Percentiles rank a stretch among this genome's conserved stretches.
Evolutionary conservation across 2,888 invertebrate genomes (phyloP).

Genomic region (Chrysodeixis includens): DNA sequence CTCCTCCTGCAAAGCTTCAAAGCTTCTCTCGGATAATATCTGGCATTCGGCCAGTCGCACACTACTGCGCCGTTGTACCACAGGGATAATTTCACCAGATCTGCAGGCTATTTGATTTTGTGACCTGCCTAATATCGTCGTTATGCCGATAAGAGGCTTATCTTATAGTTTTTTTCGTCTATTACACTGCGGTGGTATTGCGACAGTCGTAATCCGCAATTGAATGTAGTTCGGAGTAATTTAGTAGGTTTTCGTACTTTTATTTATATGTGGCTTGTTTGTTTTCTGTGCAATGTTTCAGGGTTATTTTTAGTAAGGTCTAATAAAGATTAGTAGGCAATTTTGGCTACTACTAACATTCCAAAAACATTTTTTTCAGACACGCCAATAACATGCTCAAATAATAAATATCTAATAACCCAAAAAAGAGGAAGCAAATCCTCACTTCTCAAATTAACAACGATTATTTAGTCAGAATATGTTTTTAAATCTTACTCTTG

Average conservation of each 20-base stretch:
- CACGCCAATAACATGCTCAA: no score
- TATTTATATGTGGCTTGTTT: background rate
- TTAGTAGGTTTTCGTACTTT: constrained; percentile 4
- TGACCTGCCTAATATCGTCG: constrained; percentile 65
- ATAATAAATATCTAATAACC: no score
- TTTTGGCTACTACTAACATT: background rate
- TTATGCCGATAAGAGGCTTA: constrained; percentile 63
- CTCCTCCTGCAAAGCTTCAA: constrained; percentile 60
- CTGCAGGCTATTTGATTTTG: constrained; percentile 72
- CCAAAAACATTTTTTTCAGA: no score
- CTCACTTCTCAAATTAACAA: no score
- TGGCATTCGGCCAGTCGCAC: constrained; percentile 63
- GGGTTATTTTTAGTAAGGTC: background rate
- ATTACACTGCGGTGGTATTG: constrained; percentile 39
- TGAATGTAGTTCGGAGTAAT: constrained; percentile 18
- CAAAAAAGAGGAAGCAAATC: no score
- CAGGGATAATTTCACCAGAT: constrained; percentile 69
- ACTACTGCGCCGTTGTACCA: constrained; percentile 56
- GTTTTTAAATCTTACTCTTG: no score
- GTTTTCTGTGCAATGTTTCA: background rate
- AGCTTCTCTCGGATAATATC: constrained; percentile 57
- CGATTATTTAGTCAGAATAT: no score
- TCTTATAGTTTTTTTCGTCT: constrained; percentile 60
- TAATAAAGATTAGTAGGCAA: background rate
- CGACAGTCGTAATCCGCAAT: constrained; percentile 18